A percentile compares a stretch with the other conserved stretches of the same genome.
Conservation (phyloP, 1,140 invertebrate species). For the Pogonognathellus flavescens region DNA sequence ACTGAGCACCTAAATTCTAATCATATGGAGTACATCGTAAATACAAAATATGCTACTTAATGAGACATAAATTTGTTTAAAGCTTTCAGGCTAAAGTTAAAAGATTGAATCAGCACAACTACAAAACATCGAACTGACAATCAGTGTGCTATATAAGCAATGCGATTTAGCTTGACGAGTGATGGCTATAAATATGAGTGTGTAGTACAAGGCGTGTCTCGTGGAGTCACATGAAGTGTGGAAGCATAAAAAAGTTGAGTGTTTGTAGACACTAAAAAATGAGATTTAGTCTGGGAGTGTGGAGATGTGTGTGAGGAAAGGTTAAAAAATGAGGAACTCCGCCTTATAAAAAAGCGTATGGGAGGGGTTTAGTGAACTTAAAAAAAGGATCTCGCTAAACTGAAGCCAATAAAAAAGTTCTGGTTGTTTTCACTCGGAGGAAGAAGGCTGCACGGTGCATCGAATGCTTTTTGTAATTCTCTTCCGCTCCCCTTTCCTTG, state of each 20-base stretch:
- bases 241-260: neutral
- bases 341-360: neutral
- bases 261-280: neutral
- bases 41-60: too few relatives aligned
- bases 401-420: constrained; percentile 5
- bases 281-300: neutral
- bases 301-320: neutral
- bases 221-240: neutral
- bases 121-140: too few relatives aligned
- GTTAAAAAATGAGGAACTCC: neutral
- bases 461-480: neutral
- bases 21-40: too few relatives aligned
- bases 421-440: neutral
- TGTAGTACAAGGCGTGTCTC: neutral
- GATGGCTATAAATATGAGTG: neutral
- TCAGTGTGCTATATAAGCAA: too few relatives aligned
- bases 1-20: too few relatives aligned
- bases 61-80: too few relatives aligned
- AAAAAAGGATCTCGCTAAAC: constrained; percentile 13
- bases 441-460: neutral
- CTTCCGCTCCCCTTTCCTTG: neutral
- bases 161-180: neutral
- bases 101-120: too few relatives aligned
- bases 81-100: too few relatives aligned
- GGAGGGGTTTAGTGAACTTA: neutral